Evolutionary conservation across 2,797 vertebrate species (phyloP).

Genomic region (Onychomys leucogaster): DNA sequence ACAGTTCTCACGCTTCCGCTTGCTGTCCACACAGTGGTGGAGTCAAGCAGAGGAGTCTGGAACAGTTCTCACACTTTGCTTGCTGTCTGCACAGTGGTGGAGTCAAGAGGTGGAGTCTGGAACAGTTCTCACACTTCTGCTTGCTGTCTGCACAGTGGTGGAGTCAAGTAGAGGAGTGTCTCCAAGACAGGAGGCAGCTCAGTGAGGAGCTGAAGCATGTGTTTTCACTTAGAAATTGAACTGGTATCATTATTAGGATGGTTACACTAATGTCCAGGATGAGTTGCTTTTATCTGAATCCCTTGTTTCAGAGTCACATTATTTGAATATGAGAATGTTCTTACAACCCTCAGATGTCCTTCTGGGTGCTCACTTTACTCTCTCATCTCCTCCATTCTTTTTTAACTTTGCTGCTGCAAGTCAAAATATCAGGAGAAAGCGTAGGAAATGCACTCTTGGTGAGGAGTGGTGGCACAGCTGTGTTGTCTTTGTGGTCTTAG

Average conservation of each 20-base stretch:
- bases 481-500: background rate
- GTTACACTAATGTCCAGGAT: conserved; percentile 78
- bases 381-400: background rate
- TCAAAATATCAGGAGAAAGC: background rate
- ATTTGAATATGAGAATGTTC: conserved; percentile 26
- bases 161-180: background rate
- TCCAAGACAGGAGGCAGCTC: background rate
- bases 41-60: too few relatives aligned
- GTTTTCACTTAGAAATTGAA: conserved; percentile 55
- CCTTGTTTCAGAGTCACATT: conserved; percentile 69
- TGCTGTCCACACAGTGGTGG: too few relatives aligned
- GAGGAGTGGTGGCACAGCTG: background rate
- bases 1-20: too few relatives aligned
- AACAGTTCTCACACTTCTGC: background rate
- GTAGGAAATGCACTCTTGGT: conserved; percentile 4
- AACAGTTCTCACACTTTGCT: background rate
- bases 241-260: conserved; percentile 79
- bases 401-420: background rate
- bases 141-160: background rate
- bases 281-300: conserved; percentile 78
- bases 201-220: background rate
- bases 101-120: background rate
- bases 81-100: too few relatives aligned
- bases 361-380: conserved; percentile 8
- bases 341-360: background rate